A percentile compares a stretch with the other conserved stretches of the same genome.
These are phyloP conservation scores for Bombus cullumanus DNA, from an alignment of 1,140 invertebrate genomes.

Conservation along the genomic window DNA sequence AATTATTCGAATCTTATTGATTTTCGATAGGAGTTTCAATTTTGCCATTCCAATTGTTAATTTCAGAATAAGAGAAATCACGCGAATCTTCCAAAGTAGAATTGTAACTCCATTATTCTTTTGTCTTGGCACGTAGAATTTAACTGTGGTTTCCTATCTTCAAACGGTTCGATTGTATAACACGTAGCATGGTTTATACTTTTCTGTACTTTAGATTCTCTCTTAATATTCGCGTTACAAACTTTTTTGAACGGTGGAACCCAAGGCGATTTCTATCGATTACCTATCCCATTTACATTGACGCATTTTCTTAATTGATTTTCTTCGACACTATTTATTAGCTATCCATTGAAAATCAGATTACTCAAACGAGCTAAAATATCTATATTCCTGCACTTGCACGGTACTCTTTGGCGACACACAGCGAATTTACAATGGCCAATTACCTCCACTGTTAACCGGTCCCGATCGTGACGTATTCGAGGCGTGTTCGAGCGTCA, in stretches of 20 bases:
- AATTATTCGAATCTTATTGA: background rate
- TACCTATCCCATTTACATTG: background rate
- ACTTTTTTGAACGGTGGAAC: background rate
- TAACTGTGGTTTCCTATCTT: background rate
- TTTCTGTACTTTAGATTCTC: background rate
- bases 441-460: background rate
- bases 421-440: background rate
- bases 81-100: background rate
- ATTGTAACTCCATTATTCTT: background rate
- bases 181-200: background rate
- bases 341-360: too few species aligned
- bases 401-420: background rate
- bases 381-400: background rate
- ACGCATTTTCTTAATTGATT: background rate
- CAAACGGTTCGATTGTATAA: background rate
- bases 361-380: background rate
- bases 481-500: slow-evolving; percentile 1
- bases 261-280: background rate
- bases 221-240: background rate
- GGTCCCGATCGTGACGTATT: background rate
- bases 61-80: background rate
- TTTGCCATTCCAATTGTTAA: background rate
- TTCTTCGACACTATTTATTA: background rate
- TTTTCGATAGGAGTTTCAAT: background rate
- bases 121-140: too few species aligned